Conservation (phyloP, 1,140 invertebrate genomes). For the Melipona quadrifasciata region DNA sequence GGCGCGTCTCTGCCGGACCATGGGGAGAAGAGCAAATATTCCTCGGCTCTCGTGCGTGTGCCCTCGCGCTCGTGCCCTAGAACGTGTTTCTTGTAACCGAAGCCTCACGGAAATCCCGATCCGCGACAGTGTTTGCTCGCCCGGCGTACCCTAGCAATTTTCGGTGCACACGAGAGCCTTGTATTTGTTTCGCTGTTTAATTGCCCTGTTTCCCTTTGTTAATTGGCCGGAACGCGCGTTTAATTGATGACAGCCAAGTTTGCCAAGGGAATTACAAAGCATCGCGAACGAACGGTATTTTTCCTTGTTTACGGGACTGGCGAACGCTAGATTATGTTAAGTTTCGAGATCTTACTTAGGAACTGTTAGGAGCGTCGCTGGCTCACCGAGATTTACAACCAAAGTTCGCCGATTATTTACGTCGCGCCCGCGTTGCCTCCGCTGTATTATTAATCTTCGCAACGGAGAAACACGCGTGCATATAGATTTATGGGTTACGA, state of each 20-base stretch:
- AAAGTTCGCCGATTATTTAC: not conserved
- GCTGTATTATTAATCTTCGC: not conserved
- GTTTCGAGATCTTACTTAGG: not conserved
- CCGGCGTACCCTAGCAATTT: not conserved
- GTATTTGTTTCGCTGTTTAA: not conserved
- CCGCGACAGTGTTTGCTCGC: not conserved
- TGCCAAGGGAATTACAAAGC: too few relatives aligned
- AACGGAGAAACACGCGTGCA: not conserved
- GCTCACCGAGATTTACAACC: not conserved
- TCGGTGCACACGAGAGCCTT: not conserved
- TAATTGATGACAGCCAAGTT: not conserved
- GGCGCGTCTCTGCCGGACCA: not conserved
- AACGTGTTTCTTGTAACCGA: slow-evolving; percentile 6
- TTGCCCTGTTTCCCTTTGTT: not conserved
- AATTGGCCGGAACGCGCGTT: not conserved
- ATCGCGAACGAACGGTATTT: not conserved
- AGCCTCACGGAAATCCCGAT: not conserved
- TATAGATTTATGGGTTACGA: not conserved
- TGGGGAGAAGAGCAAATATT: slow-evolving; percentile 21
- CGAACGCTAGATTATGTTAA: not conserved
- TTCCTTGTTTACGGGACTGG: not conserved
- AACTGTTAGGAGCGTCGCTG: not conserved
- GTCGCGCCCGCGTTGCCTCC: not conserved
- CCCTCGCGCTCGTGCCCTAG: not conserved
- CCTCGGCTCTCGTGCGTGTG: not conserved